phyloP scores from a whole-genome alignment of 2,888 invertebrate species.

The Ophion ellenae region DNA sequence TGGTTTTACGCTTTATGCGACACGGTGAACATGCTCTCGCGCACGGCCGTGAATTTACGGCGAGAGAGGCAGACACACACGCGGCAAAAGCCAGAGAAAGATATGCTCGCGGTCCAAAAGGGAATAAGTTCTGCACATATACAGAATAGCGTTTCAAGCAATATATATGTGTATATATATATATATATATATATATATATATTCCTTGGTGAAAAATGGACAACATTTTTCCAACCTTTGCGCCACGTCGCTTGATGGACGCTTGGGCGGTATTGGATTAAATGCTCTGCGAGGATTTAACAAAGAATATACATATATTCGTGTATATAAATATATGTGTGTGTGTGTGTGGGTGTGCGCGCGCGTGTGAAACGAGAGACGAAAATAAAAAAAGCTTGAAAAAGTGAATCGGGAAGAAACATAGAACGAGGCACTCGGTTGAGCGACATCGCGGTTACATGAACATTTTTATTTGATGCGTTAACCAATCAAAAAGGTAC shows the following conservation, averaged over 20 bases:
- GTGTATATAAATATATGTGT: slow-evolving; percentile 20
- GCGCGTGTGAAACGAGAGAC: no score
- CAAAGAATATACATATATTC: slow-evolving; percentile 61
- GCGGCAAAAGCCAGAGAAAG: slow-evolving; percentile 57
- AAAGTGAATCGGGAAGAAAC: slow-evolving; percentile 43
- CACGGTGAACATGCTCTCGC: slow-evolving; percentile 81
- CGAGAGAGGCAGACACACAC: slow-evolving; percentile 75
- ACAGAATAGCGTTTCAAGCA: slow-evolving; percentile 9
- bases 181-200: slow-evolving; percentile 9
- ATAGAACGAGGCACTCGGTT: slow-evolving; percentile 8
- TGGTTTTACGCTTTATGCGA: slow-evolving; percentile 83
- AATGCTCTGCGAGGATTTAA: slow-evolving; percentile 76
- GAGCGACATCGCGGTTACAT: background rate
- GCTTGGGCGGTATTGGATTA: slow-evolving; percentile 81
- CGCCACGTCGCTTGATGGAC: slow-evolving; percentile 79
- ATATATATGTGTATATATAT: background rate
- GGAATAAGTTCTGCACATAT: slow-evolving; percentile 47
- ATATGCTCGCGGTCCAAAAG: slow-evolving; percentile 56
- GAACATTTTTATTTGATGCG: slow-evolving; percentile 23
- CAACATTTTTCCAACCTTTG: slow-evolving; percentile 80
- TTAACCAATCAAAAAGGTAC: slow-evolving; percentile 1
- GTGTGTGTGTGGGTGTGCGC: slow-evolving; percentile 23
- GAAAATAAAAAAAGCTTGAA: no score
- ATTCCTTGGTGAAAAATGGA: slow-evolving; percentile 70
- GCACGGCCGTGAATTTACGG: slow-evolving; percentile 81